phyloP scores from a whole-genome alignment of 1,140 invertebrate genomes.

The Globodera ellingtonae region DNA sequence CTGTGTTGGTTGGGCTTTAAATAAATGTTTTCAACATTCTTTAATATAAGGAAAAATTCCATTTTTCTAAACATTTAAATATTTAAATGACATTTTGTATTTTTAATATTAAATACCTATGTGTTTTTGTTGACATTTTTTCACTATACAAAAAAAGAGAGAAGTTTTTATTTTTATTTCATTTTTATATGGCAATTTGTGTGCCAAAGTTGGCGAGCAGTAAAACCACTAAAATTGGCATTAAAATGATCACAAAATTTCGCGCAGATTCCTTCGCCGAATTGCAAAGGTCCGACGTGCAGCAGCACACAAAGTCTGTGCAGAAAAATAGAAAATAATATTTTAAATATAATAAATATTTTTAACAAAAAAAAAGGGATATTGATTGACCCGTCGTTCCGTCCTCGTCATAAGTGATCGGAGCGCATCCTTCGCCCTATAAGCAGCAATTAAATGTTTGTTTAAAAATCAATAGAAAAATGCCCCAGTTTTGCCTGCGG shows the following conservation, averaged over 20 bases:
- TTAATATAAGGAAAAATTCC: too few relatives aligned
- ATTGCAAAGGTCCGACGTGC: conserved; percentile 30
- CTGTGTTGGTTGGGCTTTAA: too few relatives aligned
- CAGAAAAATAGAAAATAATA: not conserved
- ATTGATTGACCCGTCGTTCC: conserved; percentile 28
- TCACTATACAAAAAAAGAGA: not conserved
- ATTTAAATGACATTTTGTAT: too few relatives aligned
- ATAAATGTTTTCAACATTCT: too few relatives aligned
- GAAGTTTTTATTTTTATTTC: too few relatives aligned
- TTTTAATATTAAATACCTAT: not conserved
- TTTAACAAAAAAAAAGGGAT: too few relatives aligned
- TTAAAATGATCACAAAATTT: not conserved
- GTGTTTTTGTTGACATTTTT: not conserved
- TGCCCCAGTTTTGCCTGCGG: conserved; percentile 30
- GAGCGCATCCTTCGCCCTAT: conserved; percentile 37
- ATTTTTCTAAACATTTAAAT: too few relatives aligned
- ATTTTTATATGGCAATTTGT: not conserved
- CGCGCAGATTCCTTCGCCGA: not conserved
- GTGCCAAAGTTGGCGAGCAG: not conserved
- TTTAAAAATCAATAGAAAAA: too few relatives aligned
- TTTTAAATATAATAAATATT: not conserved
- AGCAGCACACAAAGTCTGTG: conserved; percentile 37
- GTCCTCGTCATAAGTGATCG: conserved; percentile 39
- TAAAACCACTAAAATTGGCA: not conserved
- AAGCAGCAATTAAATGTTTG: not conserved